Base-by-base conservation (phyloP, 1,140 invertebrate genomes). In the Anastrepha obliqua region DNA sequence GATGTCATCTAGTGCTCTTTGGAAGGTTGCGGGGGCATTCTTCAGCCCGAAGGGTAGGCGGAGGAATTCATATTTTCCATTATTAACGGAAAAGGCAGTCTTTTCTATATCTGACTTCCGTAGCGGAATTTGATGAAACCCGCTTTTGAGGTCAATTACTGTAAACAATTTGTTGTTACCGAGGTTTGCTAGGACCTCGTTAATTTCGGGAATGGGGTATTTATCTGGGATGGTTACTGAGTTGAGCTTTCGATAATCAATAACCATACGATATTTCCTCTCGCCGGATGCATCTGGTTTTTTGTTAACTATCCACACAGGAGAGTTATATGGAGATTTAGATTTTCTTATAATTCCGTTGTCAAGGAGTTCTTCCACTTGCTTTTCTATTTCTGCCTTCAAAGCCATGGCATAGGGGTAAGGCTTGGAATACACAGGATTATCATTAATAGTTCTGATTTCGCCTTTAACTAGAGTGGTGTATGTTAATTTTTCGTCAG, bases 141-240 rank as follows among this genome's bases (percentile, higher is more conserved):
- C n/a, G n/a, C n/a, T n/a, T n/a, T n/a, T n/a, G n/a, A n/a, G n/a
- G n/a, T n/a, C 94, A 20, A 95, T 85, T 3, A 92, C 91, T 7
- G 91, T 89, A 87, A 94, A 95, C 87, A 91, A 93, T 85, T 88
- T 91, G 9, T 90, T 88, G 6, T 90, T 91, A 3, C 91, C 90
- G 60, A 95, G 87, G 59, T 90, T 90, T 85, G 94, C 92, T 64
- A 95, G 89, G 42, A 92, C 90, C 29, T 94, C 93, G 20, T 91
- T 92, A 15, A 95, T 94, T 13, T 93, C 90, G 7, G 95, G 94
- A 6, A 95, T 89, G 13, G 94, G 95, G 90, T 92, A 95, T 20
- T 87, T 86, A 88, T 95, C 94, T n/a, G 90, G 87, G 15, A 92
- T 88, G 9, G 91, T 93, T 58, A 89, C 88, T 59, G 90, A 85